These are phyloP conservation scores for Oreochromis grahami DNA, from an alignment of 2,797 vertebrate genomes.

Conservation along the genomic window DNA sequence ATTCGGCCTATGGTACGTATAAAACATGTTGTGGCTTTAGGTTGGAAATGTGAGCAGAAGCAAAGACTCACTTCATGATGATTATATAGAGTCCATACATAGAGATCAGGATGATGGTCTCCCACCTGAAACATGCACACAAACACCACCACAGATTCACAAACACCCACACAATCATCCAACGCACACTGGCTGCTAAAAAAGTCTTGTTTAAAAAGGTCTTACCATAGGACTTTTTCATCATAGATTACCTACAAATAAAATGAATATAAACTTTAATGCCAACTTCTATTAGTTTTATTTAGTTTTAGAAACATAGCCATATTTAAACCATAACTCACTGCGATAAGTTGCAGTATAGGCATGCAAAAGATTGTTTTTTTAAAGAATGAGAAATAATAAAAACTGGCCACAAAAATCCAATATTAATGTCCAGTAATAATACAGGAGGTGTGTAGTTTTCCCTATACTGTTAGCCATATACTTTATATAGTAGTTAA, in stretches of 20 bases:
- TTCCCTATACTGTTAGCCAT: neutral
- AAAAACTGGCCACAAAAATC: neutral
- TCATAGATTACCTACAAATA: slow-evolving; percentile 80
- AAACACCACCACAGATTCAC: neutral
- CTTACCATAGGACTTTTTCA: slow-evolving; percentile 81
- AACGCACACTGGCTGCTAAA: neutral
- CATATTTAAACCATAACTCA: neutral
- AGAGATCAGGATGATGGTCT: slow-evolving; percentile 76
- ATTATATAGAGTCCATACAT: slow-evolving; percentile 82
- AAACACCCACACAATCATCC: neutral
- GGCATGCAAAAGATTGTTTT: neutral
- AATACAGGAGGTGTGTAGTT: neutral
- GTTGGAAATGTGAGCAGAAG: neutral
- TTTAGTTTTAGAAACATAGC: neutral
- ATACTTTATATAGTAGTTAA: neutral
- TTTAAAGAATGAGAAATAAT: neutral
- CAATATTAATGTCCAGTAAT: neutral
- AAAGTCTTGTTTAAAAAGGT: neutral
- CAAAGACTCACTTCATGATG: slow-evolving; percentile 77
- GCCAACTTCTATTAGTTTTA: neutral
- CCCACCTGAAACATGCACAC: slow-evolving; percentile 73
- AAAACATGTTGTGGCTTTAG: neutral
- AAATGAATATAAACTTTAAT: neutral
- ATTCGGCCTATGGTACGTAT: neutral
- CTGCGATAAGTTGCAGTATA: neutral